Evolutionary conservation across 2,888 invertebrate genomes (phyloP).

Genomic region (Caenorhabditis plicata): DNA sequence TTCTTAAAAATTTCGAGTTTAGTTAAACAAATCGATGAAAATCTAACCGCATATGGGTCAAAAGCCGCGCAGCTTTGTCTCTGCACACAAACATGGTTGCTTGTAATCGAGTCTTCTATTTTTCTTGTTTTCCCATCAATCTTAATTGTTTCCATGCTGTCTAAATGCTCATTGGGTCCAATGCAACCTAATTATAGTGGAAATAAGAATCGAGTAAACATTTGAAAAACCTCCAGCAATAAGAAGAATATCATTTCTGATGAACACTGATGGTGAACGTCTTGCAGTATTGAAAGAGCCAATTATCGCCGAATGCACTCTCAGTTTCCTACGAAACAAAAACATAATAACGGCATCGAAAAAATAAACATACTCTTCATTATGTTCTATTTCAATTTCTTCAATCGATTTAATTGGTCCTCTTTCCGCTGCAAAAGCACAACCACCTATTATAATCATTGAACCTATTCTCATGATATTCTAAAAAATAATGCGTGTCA

Average conservation of each 20-base stretch:
- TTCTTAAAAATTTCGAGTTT: constrained; percentile 6
- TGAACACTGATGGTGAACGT: constrained; percentile 17
- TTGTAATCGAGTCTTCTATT: background rate
- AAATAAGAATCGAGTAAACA: background rate
- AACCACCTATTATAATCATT: constrained; percentile 26
- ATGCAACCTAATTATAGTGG: constrained; percentile 7
- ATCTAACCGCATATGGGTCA: constrained; percentile 5
- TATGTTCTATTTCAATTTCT: constrained; percentile 6
- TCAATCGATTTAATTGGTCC: constrained; percentile 16
- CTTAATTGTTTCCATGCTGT: constrained; percentile 8
- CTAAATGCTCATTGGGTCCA: constrained; percentile 16
- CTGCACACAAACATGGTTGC: constrained; percentile 1
- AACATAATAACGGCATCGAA: no score
- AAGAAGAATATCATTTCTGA: constrained; percentile 2
- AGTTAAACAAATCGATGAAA: no score
- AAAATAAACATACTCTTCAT: background rate
- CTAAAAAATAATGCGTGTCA: no score
- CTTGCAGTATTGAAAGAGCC: background rate
- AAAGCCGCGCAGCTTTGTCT: constrained; percentile 25
- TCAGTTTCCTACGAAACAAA: background rate
- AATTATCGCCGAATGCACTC: background rate
- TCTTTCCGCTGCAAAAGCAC: constrained; percentile 13
- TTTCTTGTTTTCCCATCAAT: background rate
- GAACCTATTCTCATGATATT: no score
- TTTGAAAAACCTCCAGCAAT: constrained; percentile 6